Evolutionary conservation across 2,888 invertebrate genomes (phyloP), one percentile per base, ranked within the genome.

Genomic region (Abrostola tripartita): DNA sequence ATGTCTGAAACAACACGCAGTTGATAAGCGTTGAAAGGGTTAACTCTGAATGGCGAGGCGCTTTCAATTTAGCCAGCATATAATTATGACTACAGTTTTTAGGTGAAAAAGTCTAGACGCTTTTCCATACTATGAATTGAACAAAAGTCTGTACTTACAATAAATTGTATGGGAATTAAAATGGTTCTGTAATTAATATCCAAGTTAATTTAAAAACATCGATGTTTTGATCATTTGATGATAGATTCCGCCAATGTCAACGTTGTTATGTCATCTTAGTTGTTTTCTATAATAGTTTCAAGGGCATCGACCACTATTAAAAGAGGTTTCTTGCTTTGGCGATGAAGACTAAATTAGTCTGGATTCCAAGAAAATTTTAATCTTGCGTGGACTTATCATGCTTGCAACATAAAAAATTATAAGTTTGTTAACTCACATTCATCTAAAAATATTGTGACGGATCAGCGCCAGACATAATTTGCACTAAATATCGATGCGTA

Each of bases 1-100:
- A 84, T 87, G 89, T 88, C 88, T 92, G 91, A 84, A 90, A 91
- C 88, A 92, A 92, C 90, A 89, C 84, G 84, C 87, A 84, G 86
- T 88, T 90, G 91, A 91, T 91, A 89, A 82, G 85, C 86, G 81
- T 85, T 84, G 85, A 87, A 87, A 88, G 89, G 90, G 86, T 85
- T 85, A 81, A 79, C n/a, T 68, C 59, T 78, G 69, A 79, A 81
- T 75, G 63, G 65, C 49, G 51, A 58, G 60, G 81, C 80, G 79
- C 85, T 85, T 89, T 88, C 85, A 87, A 88, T 91, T 89, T 86
- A 80, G 79, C 77, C 58, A 58, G 54, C 55, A 51, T 63, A 63
- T 65, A 73, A 69, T 76, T 67, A 62, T 58, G 59, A 54, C 55
- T 56, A 40, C 7, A 24, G 5, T 47, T 47, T 79, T 65, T 53